A percentile compares a stretch with the other conserved stretches of the same genome.
Conservation (phyloP, 2,888 invertebrate species). For the Sisyra nigra region DNA sequence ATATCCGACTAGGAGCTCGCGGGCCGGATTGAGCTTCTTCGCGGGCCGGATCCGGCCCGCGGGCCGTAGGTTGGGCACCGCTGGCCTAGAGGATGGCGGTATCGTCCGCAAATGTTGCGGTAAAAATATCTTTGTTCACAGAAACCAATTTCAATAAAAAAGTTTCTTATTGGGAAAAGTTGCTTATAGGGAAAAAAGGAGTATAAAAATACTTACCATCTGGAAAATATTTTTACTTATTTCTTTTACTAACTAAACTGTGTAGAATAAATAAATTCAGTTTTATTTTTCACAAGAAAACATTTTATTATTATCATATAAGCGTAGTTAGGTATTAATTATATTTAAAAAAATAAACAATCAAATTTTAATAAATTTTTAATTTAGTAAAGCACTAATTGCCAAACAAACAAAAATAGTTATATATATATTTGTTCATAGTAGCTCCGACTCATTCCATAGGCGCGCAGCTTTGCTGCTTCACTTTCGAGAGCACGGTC, state of each 20-base stretch:
- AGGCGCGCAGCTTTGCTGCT: too few species aligned
- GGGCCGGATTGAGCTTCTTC: too few species aligned
- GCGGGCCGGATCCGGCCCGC: too few species aligned
- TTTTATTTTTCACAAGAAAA: background rate
- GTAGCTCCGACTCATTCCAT: too few species aligned
- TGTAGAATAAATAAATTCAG: background rate
- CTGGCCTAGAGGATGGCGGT: too few species aligned
- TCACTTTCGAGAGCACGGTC: too few species aligned
- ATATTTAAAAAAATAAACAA: background rate
- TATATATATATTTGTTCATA: constrained; percentile 1
- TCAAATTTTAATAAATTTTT: background rate
- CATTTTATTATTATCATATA: background rate
- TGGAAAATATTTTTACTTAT: background rate
- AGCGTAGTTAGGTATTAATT: constrained; percentile 1
- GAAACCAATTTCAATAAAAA: background rate
- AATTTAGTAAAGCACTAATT: background rate
- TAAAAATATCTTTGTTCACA: too few species aligned
- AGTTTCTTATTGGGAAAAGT: background rate
- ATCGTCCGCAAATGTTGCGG: too few species aligned
- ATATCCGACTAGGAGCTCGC: too few species aligned
- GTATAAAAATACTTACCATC: constrained; percentile 1
- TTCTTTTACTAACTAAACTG: background rate
- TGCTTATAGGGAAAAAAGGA: constrained; percentile 1
- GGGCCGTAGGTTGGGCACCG: too few species aligned
- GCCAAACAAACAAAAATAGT: background rate